These are phyloP conservation scores for Orycteropus afer DNA, from an alignment of 2,113 vertebrate genomes.

Conservation along the genomic window DNA sequence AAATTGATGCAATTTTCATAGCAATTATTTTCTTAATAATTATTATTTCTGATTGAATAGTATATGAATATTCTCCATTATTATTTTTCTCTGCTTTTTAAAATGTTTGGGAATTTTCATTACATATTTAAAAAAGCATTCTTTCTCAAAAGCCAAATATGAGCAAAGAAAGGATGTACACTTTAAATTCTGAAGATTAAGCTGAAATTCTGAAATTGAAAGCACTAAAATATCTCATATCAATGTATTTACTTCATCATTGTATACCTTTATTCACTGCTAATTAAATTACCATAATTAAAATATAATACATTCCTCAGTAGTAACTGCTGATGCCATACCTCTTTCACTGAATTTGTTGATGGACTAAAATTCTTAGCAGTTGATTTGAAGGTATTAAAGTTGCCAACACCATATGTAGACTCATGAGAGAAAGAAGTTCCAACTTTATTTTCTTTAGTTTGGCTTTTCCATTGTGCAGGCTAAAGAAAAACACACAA, in stretches of 20 bases:
- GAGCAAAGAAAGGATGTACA: not conserved
- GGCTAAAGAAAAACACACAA: slow-evolving; percentile 78
- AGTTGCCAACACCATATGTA: slow-evolving; percentile 82
- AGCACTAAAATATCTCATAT: not conserved
- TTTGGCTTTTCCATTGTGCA: slow-evolving; percentile 86
- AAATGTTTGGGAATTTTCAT: not conserved
- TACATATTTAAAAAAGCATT: not conserved
- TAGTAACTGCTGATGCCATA: slow-evolving; percentile 65
- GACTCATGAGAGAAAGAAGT: slow-evolving; percentile 83
- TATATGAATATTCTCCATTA: not conserved
- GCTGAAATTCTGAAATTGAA: too few species aligned
- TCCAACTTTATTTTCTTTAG: slow-evolving; percentile 86
- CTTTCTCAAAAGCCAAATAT: not conserved
- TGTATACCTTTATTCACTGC: not conserved
- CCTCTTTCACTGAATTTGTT: slow-evolving; percentile 85
- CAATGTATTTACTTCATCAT: not conserved
- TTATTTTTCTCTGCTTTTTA: not conserved
- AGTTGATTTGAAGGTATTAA: slow-evolving; percentile 85
- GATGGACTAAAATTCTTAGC: slow-evolving; percentile 81
- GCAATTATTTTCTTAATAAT: not conserved
- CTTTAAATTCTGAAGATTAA: not conserved
- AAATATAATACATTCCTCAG: not conserved
- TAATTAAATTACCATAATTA: not conserved
- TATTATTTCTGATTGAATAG: not conserved
- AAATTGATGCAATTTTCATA: slow-evolving; percentile 3